Base-by-base conservation (phyloP, 2,888 invertebrate species). In the Tanytarsus gracilentus region DNA sequence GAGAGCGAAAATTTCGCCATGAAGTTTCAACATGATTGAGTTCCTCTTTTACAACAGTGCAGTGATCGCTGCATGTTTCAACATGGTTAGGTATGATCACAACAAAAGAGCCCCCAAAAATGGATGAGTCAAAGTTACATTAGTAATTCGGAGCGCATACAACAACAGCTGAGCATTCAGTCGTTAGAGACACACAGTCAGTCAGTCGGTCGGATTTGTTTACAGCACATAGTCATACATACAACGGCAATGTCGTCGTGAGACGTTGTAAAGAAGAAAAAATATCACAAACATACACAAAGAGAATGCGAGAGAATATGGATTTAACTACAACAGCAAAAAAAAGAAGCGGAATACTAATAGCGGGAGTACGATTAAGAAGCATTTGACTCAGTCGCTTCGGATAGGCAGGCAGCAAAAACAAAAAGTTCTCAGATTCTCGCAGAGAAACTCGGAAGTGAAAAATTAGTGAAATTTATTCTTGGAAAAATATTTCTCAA, bases 341-440 rank as follows among this genome's bases (percentile, higher is more conserved):
- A 44, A 44, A 16, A 23, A 11, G 9, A 44, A 23, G 44, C 11
- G 44, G 18, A 18, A 23, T 44, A 44, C 23, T 44, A 18, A 23
- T 44, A 23, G 44, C 44, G 44, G 44, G 44, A 44, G 44, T 44
- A 11, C 49, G 49, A 25, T 49, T 49, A 49, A 49, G 44, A 49
- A 14, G 27, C 49, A 49, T 49, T 49, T 27, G 49, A 49, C 49
- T 49, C 49, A 49, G 49, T 49, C 49, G 27, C 21, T 49, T 49
- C 49, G 27, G 27, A 26, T 27, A 49, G 27, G 49, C 49, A 49
- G 44, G 44, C 44, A 44, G 44, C 44, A 44, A 44, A 44, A 44
- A 44, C 44, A 44, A 44, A 44, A 44, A 44, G 44, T 44, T 44
- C 44, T 44, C 21, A 18, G 18, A 21, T 16, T 44, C 18, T 44